Evolutionary conservation across 2,113 vertebrate genomes (phyloP).

Genomic region (Daubentonia madagascariensis): DNA sequence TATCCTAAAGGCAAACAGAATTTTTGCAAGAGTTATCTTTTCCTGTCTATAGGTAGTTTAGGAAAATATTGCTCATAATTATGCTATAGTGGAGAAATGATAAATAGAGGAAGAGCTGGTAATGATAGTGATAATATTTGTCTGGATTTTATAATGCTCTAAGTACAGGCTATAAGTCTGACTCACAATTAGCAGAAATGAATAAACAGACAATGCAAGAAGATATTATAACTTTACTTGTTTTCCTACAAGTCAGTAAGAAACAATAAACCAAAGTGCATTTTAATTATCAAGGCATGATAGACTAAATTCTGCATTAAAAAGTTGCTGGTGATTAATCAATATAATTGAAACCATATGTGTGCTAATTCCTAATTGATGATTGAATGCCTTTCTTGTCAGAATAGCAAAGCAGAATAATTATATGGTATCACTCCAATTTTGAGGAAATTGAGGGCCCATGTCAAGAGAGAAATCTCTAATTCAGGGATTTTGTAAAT

Average conservation of each 20-base stretch:
- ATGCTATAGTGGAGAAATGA: not conserved
- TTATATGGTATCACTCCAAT: not conserved
- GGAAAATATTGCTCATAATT: not conserved
- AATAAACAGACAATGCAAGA: not conserved
- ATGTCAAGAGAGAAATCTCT: not conserved
- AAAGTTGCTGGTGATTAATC: conserved; percentile 61
- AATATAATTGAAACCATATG: conserved; percentile 51
- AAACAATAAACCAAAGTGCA: conserved; percentile 53
- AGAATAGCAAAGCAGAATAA: conserved; percentile 35
- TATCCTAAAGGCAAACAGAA: not conserved
- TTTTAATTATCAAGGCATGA: conserved; percentile 64
- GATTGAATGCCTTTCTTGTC: conserved; percentile 11
- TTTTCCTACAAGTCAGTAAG: conserved; percentile 37
- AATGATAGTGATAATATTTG: not conserved
- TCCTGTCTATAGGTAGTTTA: not conserved
- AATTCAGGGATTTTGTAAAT: not conserved
- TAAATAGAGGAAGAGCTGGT: not conserved
- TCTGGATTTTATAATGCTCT: conserved; percentile 9
- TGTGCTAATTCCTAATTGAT: conserved; percentile 56
- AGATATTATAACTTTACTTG: conserved; percentile 47
- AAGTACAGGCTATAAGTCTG: not conserved
- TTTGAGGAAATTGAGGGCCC: not conserved
- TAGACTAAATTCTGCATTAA: conserved; percentile 53
- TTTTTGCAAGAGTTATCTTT: not conserved
- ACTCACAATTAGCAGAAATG: conserved; percentile 21